These are phyloP conservation scores for Lithodes maja DNA, from an alignment of 2,888 invertebrate genomes.

Conservation along the genomic window DNA sequence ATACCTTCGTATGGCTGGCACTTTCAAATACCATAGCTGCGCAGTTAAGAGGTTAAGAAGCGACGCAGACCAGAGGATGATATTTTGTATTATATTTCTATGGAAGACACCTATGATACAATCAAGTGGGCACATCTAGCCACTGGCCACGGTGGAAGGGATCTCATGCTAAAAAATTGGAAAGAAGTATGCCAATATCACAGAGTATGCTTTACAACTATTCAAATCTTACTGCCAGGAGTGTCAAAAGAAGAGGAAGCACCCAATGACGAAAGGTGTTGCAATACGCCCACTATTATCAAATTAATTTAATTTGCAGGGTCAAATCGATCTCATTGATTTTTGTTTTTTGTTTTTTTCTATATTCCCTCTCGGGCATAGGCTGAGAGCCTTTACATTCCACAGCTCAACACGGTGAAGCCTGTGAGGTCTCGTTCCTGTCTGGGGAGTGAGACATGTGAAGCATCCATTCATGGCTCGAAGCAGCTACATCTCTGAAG, in stretches of 20 bases:
- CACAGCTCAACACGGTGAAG: too few relatives aligned
- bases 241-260: slow-evolving; percentile 18
- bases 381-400: too few relatives aligned
- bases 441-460: too few relatives aligned
- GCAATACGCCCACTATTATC: slow-evolving; percentile 7
- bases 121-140: slow-evolving; percentile 42
- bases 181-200: slow-evolving; percentile 26
- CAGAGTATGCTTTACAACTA: slow-evolving; percentile 6
- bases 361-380: too few relatives aligned
- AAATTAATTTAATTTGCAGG: slow-evolving; percentile 19
- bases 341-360: too few relatives aligned
- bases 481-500: too few relatives aligned
- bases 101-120: slow-evolving; percentile 28
- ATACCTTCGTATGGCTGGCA: too few relatives aligned
- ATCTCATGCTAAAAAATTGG: slow-evolving; percentile 5
- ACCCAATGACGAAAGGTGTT: neutral
- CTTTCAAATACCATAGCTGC: too few relatives aligned
- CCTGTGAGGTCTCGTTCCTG: too few relatives aligned
- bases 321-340: slow-evolving; percentile 10
- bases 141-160: slow-evolving; percentile 32
- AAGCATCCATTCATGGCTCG: too few relatives aligned
- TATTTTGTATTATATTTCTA: slow-evolving; percentile 15
- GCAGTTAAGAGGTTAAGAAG: too few relatives aligned
- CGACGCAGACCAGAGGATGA: slow-evolving; percentile 6
- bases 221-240: slow-evolving; percentile 30